Percentiles rank a stretch among this genome's conserved stretches.
Conservation (phyloP, 2,113 vertebrate genomes). For the Paracanthobrama guichenoti region DNA sequence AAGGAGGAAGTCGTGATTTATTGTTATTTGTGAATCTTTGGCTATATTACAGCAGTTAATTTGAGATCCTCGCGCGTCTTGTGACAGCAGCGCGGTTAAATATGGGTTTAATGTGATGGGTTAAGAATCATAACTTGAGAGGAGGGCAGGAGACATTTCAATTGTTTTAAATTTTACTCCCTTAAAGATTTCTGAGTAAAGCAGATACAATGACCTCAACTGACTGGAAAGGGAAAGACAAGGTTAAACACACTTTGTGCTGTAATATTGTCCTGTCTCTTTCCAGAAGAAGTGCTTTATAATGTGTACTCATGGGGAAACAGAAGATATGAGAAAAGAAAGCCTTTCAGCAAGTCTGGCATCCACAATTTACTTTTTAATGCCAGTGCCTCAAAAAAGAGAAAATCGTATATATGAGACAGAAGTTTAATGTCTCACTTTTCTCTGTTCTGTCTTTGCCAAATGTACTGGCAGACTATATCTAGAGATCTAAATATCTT, state of each 20-base stretch:
- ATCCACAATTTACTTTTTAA: background rate
- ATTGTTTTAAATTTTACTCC: background rate
- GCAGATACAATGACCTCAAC: background rate
- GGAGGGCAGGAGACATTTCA: background rate
- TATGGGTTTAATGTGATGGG: conserved; percentile 8
- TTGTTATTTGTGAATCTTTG: conserved; percentile 18
- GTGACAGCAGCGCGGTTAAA: background rate
- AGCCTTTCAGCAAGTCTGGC: background rate
- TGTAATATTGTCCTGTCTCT: background rate
- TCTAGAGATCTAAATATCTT: too few relatives aligned
- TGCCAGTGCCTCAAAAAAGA: background rate
- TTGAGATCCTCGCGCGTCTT: background rate
- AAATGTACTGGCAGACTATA: background rate
- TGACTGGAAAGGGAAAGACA: conserved; percentile 7
- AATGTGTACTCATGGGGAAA: conserved; percentile 23
- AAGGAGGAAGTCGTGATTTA: background rate
- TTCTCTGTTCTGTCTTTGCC: background rate
- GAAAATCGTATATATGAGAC: background rate
- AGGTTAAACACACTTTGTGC: conserved; percentile 22
- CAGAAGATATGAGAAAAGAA: background rate
- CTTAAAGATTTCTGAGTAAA: background rate
- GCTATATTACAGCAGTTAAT: conserved; percentile 14
- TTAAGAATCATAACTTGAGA: conserved; percentile 7
- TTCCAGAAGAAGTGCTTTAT: conserved; percentile 1
- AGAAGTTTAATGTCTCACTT: conserved; percentile 2